Evolutionary conservation across 2,888 invertebrate genomes (phyloP).

Genomic region (Tetragnatha montana): DNA sequence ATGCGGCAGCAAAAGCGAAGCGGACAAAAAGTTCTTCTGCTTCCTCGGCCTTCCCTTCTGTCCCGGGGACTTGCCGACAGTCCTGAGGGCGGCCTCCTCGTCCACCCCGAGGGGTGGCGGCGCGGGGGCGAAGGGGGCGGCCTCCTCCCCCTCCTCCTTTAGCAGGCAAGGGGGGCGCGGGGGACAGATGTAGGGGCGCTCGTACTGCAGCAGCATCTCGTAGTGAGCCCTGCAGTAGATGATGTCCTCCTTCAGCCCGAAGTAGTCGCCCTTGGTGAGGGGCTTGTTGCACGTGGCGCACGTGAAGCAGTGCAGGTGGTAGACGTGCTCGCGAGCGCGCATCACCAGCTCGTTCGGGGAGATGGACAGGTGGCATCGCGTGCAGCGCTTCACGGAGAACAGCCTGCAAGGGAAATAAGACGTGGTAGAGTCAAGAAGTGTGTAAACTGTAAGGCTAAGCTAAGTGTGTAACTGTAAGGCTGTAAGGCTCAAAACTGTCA

Average conservation of each 20-base stretch:
- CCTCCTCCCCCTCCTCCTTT: conserved; percentile 51
- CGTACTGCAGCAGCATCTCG: conserved; percentile 69
- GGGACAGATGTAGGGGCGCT: conserved; percentile 49
- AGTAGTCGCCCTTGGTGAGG: conserved; percentile 94
- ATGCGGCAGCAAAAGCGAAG: conserved; percentile 53
- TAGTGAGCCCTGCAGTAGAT: conserved; percentile 89
- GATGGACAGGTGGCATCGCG: conserved; percentile 91
- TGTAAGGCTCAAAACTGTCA: too few species aligned
- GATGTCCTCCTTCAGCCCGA: conserved; percentile 91
- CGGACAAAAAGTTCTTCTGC: conserved; percentile 63
- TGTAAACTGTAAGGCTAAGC: too few species aligned
- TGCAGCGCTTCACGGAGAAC: conserved; percentile 87
- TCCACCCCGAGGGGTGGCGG: conserved; percentile 16
- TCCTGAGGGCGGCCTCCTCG: conserved; percentile 22
- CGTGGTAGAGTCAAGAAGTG: neutral
- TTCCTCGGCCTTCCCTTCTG: conserved; percentile 69
- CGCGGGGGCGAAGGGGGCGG: conserved; percentile 10
- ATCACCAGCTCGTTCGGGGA: conserved; percentile 94
- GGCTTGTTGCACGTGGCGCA: conserved; percentile 91
- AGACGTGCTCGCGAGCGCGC: conserved; percentile 93
- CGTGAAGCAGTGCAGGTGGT: conserved; percentile 95
- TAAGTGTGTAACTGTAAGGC: too few species aligned
- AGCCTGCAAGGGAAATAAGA: conserved; percentile 82
- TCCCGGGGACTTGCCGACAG: conserved; percentile 58
- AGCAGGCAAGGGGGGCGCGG: conserved; percentile 45